phyloP scores from a whole-genome alignment of 1,140 invertebrate species.

The Drosophila triauraria region DNA sequence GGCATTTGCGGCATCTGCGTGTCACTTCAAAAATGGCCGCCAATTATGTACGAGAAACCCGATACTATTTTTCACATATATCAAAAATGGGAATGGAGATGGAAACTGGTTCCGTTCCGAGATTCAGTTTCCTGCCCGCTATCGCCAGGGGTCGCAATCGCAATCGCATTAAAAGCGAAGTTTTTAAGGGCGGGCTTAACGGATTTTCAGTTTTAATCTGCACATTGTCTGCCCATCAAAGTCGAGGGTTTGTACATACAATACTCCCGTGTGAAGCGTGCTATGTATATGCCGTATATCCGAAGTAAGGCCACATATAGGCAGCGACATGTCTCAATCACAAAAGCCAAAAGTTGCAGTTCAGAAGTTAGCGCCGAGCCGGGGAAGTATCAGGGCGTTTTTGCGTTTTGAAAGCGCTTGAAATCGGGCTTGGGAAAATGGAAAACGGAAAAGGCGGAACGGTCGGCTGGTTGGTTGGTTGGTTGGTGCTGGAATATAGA shows the following conservation, averaged over 20 bases:
- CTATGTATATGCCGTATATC: constrained; percentile 31
- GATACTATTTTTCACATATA: constrained; percentile 55
- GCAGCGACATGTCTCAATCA: constrained; percentile 12
- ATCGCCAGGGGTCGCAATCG: constrained; percentile 41
- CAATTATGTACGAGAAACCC: constrained; percentile 79
- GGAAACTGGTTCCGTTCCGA: constrained; percentile 51
- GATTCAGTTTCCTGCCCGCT: constrained; percentile 28
- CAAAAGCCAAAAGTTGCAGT: constrained; percentile 49
- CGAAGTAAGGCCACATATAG: constrained; percentile 3
- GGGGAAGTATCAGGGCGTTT: constrained; percentile 2
- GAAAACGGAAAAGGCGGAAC: constrained; percentile 11
- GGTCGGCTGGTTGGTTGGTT: neutral
- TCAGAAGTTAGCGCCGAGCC: constrained; percentile 48
- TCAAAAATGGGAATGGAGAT: constrained; percentile 40
- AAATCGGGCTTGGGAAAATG: neutral
- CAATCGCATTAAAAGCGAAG: constrained; percentile 73
- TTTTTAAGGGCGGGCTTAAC: constrained; percentile 65
- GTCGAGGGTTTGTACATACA: constrained; percentile 23
- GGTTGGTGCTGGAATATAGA: neutral
- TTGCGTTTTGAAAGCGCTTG: neutral
- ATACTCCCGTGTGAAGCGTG: constrained; percentile 19
- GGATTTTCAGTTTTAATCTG: constrained; percentile 78
- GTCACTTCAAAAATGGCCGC: constrained; percentile 68
- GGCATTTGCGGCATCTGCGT: constrained; percentile 32
- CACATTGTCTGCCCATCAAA: constrained; percentile 50